phyloP scores from a whole-genome alignment of 2,113 vertebrate genomes.

The Sorex araneus region DNA sequence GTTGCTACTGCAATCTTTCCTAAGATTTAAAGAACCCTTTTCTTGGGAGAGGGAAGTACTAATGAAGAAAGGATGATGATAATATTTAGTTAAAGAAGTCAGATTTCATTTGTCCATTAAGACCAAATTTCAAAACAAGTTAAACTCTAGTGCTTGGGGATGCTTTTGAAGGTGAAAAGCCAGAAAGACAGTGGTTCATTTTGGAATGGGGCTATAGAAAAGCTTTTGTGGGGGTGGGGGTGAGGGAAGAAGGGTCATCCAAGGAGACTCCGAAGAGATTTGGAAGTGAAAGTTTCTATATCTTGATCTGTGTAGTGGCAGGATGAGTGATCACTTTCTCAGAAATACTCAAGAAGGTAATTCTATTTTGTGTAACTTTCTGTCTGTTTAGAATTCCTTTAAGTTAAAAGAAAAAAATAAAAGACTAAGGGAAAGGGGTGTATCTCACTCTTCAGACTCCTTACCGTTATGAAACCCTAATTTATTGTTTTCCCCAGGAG shows the following conservation, averaged over 20 bases:
- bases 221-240: no score
- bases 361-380: constrained; percentile 10
- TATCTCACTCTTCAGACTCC: neutral
- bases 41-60: neutral
- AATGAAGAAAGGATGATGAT: constrained; percentile 11
- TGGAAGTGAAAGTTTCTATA: neutral
- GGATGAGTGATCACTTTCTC: neutral
- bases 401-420: neutral
- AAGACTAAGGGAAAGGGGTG: neutral
- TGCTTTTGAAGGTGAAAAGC: constrained; percentile 37
- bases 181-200: neutral
- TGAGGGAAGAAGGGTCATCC: neutral
- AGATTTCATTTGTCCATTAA: constrained; percentile 38
- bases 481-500: neutral
- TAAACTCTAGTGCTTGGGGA: neutral
- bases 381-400: constrained; percentile 25
- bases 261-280: no score
- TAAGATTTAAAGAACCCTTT: constrained; percentile 49
- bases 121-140: constrained; percentile 34
- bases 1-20: neutral
- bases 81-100: constrained; percentile 12
- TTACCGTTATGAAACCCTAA: neutral
- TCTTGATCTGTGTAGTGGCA: neutral
- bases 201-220: neutral
- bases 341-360: neutral